Base-by-base conservation (phyloP, 2,113 vertebrate genomes). In the Triplophysa siluroides region DNA sequence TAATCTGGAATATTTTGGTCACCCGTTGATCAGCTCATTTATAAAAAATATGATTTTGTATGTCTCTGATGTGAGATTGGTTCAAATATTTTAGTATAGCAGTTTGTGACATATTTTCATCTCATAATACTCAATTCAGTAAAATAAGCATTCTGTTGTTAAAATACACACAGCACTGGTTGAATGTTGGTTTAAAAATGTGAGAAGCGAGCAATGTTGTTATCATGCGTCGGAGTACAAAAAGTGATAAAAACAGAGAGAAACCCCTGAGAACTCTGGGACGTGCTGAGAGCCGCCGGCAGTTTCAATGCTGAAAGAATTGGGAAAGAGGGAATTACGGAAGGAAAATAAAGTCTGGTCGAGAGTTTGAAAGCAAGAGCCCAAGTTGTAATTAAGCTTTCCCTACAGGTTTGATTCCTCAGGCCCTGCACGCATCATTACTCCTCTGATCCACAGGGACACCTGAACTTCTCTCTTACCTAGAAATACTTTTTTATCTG, bases 311-410 rank as follows among this genome's bases (percentile, higher is more conserved):
- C 69, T 65, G 8, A 23, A 38, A 62, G 52, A 78, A 64, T 50
- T 29, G 63, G 23, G 16, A 18, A 16, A 14, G 70, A 52, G 11
- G 47, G 18, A n/a, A 24, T 56, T 72, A 38, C n/a, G 10, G 8
- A 26, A 26, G 65, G 50, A 56, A 41, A 23, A 33, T 56, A 47
- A 47, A 45, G 26, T 68, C 38, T 26, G 38, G n/a, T 71, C 8
- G 56, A 58, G 38, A 12, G 47, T 67, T 45, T 13, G 50, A 41
- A 41, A 67, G 14, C 38, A 68, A 33, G 60, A 47, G 24, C 54
- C 19, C 60, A 29, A 41, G 58, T 71, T 83, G 64, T 81, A 81
- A 81, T 84, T 65, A 81, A 23, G 23, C 54, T 29, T 74, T 81
- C 74, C 54, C 78, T 64, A 26, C 63, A 74, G 74, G 68, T 45